phyloP scores from a whole-genome alignment of 2,888 invertebrate genomes.

The Drosophila phalerata region DNA sequence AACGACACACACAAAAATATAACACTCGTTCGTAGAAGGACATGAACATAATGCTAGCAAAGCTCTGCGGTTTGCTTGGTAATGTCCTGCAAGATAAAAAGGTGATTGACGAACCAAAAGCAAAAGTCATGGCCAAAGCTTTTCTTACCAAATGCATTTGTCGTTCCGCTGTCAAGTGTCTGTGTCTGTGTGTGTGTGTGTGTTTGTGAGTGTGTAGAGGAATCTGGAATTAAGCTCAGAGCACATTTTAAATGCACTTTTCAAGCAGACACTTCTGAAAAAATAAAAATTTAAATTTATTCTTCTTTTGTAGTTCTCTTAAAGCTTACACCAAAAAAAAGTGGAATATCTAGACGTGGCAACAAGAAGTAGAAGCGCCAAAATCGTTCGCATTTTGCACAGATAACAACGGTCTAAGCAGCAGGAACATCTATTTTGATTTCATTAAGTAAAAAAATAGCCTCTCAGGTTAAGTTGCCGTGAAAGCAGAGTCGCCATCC shows the following conservation, averaged over 20 bases:
- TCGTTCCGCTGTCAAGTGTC: slow-evolving; percentile 36
- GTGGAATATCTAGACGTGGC: background rate
- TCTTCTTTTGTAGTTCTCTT: slow-evolving; percentile 7
- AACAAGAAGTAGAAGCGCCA: slow-evolving; percentile 13
- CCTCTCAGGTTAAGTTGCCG: slow-evolving; percentile 49
- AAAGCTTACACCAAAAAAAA: background rate
- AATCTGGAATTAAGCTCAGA: slow-evolving; percentile 20
- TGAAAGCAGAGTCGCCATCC: slow-evolving; percentile 8
- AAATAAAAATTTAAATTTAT: slow-evolving; percentile 8
- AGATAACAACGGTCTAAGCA: slow-evolving; percentile 39
- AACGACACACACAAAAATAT: slow-evolving; percentile 20
- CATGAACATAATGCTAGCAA: slow-evolving; percentile 57
- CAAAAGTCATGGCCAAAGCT: slow-evolving; percentile 78
- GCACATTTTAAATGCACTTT: slow-evolving; percentile 39
- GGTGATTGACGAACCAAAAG: slow-evolving; percentile 79
- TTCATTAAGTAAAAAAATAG: slow-evolving; percentile 78
- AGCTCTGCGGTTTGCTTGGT: slow-evolving; percentile 65
- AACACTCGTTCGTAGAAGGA: slow-evolving; percentile 43
- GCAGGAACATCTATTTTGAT: slow-evolving; percentile 74
- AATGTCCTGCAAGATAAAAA: slow-evolving; percentile 78
- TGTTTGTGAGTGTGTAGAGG: background rate
- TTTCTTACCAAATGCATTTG: slow-evolving; percentile 72
- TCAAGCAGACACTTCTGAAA: slow-evolving; percentile 1
- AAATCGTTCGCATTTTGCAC: slow-evolving; percentile 17
- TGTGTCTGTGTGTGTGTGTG: slow-evolving; percentile 1